Percentiles rank a stretch among this genome's conserved stretches.
Evolutionary conservation across 2,888 invertebrate species (phyloP).

Genomic region (Tuta absoluta): DNA sequence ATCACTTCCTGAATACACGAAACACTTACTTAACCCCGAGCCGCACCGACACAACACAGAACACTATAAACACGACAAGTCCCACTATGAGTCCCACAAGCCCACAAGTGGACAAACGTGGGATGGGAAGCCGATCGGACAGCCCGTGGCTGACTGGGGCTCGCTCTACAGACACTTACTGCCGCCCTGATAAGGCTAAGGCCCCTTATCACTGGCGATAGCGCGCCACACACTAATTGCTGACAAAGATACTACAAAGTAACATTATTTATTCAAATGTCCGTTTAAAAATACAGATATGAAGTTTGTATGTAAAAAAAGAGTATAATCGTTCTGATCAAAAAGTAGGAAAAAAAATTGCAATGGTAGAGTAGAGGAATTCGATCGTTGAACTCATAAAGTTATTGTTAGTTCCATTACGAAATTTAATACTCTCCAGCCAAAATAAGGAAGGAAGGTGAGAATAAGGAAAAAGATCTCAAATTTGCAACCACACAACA

Average conservation of each 20-base stretch:
- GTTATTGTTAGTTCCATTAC: background rate
- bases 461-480: background rate
- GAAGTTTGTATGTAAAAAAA: too few relatives aligned
- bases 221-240: constrained; percentile 9
- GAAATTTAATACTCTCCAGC: background rate
- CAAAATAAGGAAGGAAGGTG: background rate
- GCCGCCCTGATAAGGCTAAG: constrained; percentile 5
- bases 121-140: background rate
- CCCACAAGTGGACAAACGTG: constrained; percentile 7
- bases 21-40: constrained; percentile 4
- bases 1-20: constrained; percentile 1
- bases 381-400: background rate
- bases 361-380: background rate
- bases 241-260: background rate
- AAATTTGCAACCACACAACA: background rate
- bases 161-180: background rate
- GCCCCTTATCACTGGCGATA: constrained; percentile 16
- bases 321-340: too few relatives aligned
- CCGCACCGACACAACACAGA: too few relatives aligned
- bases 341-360: constrained; percentile 2
- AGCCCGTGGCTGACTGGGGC: constrained; percentile 20
- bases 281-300: background rate
- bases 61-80: background rate
- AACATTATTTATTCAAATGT: background rate
- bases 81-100: constrained; percentile 10